Evolutionary conservation across 1,140 invertebrate species (phyloP), one percentile per base, ranked within the genome.

Genomic region (Zaprionus ghesquierei): DNA sequence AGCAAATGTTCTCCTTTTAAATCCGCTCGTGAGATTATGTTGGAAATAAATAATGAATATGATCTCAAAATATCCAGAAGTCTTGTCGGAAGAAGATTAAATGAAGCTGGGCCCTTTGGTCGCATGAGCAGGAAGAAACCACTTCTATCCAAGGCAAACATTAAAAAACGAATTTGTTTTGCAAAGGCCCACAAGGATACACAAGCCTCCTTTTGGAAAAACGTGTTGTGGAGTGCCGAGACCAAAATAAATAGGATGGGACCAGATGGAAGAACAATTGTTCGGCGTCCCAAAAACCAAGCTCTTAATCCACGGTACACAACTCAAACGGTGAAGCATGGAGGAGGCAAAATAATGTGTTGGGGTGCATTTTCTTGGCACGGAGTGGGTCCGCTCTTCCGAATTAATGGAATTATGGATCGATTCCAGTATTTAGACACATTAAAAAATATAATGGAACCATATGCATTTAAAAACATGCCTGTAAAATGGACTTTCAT

Each of bases 191-290:
- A 50, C 49, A 50, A 50, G 23, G 22, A n/a, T 12, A 50, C 25
- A 50, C 5, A 20, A 10, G 8, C 20, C 3, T 12, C 12, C 23
- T 27, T 27, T 27, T 56, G 61, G 61, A 75, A 54, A 61, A 70
- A 60, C 29, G 29, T 31, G 29, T 31, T 29, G 60, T 75, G 18
- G 46, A 53, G 44, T 23, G 65, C 69, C 25, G 60, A 70, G 55
- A 64, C 66, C 0, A 70, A 75, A 51, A 55, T 75, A 38, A 65
- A 70, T 46, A 56, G 33, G n/a, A 55, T 65, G 18, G 68, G 61
- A 31, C 51, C 60, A n/a, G 55, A 75, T 62, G 66, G 66, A 3
- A 75, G 59, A 75, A 56, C 53, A 46, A 51, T 69, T 74, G 64
- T 74, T 1, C 44, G 54, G 23, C 59, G 59, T 22, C 58, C 59